A percentile compares a stretch with the other conserved stretches of the same genome.
Conservation (phyloP, 2,888 invertebrate genomes). For the Pollenia angustigena region DNA sequence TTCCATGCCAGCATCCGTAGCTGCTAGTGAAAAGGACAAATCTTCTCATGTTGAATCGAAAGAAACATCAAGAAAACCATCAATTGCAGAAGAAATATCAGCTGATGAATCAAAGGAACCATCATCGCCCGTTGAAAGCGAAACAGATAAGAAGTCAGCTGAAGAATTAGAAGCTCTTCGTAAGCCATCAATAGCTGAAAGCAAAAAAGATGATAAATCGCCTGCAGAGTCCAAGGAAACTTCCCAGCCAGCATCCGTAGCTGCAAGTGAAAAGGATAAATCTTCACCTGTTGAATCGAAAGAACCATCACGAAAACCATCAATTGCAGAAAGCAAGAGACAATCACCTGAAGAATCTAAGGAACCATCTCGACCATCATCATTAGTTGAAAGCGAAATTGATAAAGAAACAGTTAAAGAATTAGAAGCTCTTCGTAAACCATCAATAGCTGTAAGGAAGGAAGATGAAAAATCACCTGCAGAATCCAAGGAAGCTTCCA, state of each 20-base stretch:
- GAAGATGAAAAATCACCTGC: slow-evolving; percentile 72
- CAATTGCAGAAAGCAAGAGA: slow-evolving; percentile 70
- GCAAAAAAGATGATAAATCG: slow-evolving; percentile 63
- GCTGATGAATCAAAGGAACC: slow-evolving; percentile 67
- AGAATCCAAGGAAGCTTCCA: slow-evolving; percentile 43
- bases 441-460: slow-evolving; percentile 51
- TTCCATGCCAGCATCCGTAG: slow-evolving; percentile 40
- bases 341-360: slow-evolving; percentile 63
- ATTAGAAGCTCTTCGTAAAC: slow-evolving; percentile 20
- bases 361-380: slow-evolving; percentile 64
- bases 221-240: slow-evolving; percentile 72
- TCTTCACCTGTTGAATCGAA: slow-evolving; percentile 54
- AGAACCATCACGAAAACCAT: slow-evolving; percentile 63
- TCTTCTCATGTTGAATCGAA: slow-evolving; percentile 22
- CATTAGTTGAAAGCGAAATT: slow-evolving; percentile 25
- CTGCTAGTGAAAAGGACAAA: slow-evolving; percentile 72
- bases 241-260: slow-evolving; percentile 72
- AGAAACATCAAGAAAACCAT: slow-evolving; percentile 61
- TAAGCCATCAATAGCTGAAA: slow-evolving; percentile 75
- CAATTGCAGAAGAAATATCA: slow-evolving; percentile 50
- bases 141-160: background rate
- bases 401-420: background rate
- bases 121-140: slow-evolving; percentile 18
- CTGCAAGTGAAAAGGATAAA: slow-evolving; percentile 71
- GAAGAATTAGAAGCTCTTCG: slow-evolving; percentile 78